A percentile compares a stretch with the other conserved stretches of the same genome.
Evolutionary conservation across 2,888 invertebrate species (phyloP).

Genomic region (Rhimphoctona megacephalus): DNA sequence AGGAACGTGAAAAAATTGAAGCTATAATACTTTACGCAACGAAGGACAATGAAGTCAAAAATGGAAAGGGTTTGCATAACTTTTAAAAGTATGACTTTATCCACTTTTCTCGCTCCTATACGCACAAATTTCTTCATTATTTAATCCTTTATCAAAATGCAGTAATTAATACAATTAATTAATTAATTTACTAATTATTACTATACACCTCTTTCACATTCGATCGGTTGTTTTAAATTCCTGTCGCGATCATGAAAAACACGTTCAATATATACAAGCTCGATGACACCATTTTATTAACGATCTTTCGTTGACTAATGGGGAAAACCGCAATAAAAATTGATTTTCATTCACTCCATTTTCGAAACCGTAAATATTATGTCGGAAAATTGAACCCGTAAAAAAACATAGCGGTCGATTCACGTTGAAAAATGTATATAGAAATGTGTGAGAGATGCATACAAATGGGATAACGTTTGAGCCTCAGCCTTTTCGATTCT

Average conservation of each 20-base stretch:
- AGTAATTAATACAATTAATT: background rate
- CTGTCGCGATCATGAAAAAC: background rate
- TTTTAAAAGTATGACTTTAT: too few species aligned
- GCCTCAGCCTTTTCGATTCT: background rate
- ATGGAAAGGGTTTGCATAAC: background rate
- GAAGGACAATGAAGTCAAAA: background rate
- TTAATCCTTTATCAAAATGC: background rate
- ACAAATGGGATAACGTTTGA: background rate
- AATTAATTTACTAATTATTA: background rate
- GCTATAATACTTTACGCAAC: background rate
- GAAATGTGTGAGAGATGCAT: background rate
- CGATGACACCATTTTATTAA: background rate
- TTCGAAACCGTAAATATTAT: background rate
- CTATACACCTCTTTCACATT: too few species aligned
- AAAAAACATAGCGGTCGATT: background rate
- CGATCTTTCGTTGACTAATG: background rate
- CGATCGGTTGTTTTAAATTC: background rate
- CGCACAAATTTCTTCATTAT: background rate
- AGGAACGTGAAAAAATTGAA: conserved; percentile 23
- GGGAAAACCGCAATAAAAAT: background rate
- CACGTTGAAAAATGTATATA: background rate
- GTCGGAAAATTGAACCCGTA: background rate
- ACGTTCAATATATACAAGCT: background rate
- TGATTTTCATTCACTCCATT: background rate
- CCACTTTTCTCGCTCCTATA: too few species aligned